Evolutionary conservation across 1,140 invertebrate species (phyloP).

Genomic region (Maconellicoccus hirsutus): DNA sequence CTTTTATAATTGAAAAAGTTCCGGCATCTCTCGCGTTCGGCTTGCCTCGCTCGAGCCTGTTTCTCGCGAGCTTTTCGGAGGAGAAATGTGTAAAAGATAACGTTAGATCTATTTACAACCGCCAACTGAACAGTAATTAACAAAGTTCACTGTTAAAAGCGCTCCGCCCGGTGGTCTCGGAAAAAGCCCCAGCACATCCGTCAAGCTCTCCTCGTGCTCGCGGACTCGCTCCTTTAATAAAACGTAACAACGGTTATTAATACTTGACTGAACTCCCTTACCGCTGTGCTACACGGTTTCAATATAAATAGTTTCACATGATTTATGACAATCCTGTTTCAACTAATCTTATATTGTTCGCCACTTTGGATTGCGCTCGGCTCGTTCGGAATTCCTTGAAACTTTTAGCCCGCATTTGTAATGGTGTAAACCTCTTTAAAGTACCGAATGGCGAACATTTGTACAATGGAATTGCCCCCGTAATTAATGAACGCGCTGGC

Average conservation of each 20-base stretch:
- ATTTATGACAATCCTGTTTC: constrained; percentile 20
- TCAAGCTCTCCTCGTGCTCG: constrained; percentile 1
- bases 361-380: constrained; percentile 2
- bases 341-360: constrained; percentile 19
- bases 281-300: not conserved
- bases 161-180: not conserved
- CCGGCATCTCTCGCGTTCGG: not conserved
- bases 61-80: constrained; percentile 1
- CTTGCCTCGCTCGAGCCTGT: not conserved
- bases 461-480: not conserved
- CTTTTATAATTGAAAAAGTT: constrained; percentile 10
- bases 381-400: not conserved
- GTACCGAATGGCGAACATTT: not conserved
- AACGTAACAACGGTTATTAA: constrained; percentile 14
- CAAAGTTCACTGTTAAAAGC: constrained; percentile 16
- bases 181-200: not conserved
- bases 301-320: constrained; percentile 22
- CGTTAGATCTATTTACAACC: constrained; percentile 17
- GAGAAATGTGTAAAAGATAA: constrained; percentile 20
- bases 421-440: not conserved
- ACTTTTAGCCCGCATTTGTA: constrained; percentile 6
- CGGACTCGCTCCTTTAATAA: not conserved
- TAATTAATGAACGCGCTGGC: not conserved
- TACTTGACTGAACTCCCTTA: constrained; percentile 12
- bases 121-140: constrained; percentile 21